Evolutionary conservation across 2,888 invertebrate genomes (phyloP).

Genomic region (Drosophila trichaetosa): DNA sequence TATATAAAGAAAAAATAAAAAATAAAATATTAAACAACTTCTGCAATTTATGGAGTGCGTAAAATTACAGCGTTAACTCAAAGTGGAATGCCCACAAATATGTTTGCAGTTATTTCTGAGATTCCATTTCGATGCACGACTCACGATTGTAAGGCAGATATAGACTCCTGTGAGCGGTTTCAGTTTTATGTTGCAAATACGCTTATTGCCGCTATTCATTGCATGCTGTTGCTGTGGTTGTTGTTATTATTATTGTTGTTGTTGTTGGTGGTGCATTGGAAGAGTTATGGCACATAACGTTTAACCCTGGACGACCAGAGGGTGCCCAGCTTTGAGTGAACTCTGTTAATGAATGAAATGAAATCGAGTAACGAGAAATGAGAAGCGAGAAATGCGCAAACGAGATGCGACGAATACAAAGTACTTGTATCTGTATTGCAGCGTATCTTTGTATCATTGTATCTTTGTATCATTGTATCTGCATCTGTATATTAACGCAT

Average conservation of each 20-base stretch:
- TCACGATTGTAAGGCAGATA: conserved; percentile 6
- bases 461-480: conserved; percentile 39
- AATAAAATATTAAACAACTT: background rate
- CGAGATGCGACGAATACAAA: conserved; percentile 47
- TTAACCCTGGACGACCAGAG: conserved; percentile 60
- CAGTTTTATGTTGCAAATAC: conserved; percentile 15
- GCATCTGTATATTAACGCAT: conserved; percentile 50
- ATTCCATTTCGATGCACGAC: conserved; percentile 12
- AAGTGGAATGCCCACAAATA: background rate
- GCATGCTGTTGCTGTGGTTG: conserved; percentile 36
- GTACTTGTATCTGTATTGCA: conserved; percentile 12
- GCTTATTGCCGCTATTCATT: background rate
- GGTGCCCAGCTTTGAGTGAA: conserved; percentile 57
- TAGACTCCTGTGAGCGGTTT: background rate
- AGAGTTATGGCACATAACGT: conserved; percentile 69
- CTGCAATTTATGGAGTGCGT: background rate
- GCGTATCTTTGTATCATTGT: conserved; percentile 8
- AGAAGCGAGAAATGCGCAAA: conserved; percentile 20
- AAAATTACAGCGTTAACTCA: background rate
- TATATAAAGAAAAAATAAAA: background rate
- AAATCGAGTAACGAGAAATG: conserved; percentile 8
- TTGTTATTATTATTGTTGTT: conserved; percentile 19
- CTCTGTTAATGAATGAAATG: conserved; percentile 65
- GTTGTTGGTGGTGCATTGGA: conserved; percentile 22
- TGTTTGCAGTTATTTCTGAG: background rate